These are phyloP conservation scores for Tuta absoluta DNA, from an alignment of 2,888 invertebrate species.

Conservation along the genomic window DNA sequence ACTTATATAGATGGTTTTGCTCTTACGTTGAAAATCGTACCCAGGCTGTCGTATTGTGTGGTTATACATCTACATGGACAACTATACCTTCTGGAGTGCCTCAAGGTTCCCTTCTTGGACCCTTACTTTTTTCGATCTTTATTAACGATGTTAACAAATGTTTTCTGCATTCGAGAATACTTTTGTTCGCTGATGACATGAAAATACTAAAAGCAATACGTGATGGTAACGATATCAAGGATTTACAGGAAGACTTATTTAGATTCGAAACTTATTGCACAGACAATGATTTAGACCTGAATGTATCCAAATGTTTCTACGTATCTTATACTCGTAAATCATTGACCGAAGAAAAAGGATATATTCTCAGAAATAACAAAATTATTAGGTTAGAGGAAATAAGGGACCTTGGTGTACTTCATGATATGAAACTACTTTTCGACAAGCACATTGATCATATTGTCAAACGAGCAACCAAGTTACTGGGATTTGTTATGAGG, in stretches of 20 bases:
- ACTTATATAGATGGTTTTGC: slow-evolving; percentile 30
- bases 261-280: slow-evolving; percentile 20
- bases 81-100: slow-evolving; percentile 28
- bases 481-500: background rate
- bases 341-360: background rate
- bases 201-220: slow-evolving; percentile 17
- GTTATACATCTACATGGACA: slow-evolving; percentile 16
- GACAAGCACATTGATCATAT: background rate
- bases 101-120: slow-evolving; percentile 27
- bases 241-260: slow-evolving; percentile 11
- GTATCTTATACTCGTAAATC: slow-evolving; percentile 16
- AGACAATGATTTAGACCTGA: slow-evolving; percentile 21
- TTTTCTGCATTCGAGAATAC: slow-evolving; percentile 14
- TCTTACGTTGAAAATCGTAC: slow-evolving; percentile 28
- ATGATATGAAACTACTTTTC: background rate
- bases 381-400: background rate
- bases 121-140: slow-evolving; percentile 25
- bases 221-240: background rate
- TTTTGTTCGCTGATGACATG: slow-evolving; percentile 25
- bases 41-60: slow-evolving; percentile 27
- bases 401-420: background rate
- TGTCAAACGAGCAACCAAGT: background rate
- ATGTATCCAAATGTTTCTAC: slow-evolving; percentile 19
- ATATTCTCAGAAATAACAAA: background rate
- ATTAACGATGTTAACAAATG: slow-evolving; percentile 21